These are phyloP conservation scores for Toxotes chatareus DNA, from an alignment of 2,113 vertebrate species.

Conservation along the genomic window DNA sequence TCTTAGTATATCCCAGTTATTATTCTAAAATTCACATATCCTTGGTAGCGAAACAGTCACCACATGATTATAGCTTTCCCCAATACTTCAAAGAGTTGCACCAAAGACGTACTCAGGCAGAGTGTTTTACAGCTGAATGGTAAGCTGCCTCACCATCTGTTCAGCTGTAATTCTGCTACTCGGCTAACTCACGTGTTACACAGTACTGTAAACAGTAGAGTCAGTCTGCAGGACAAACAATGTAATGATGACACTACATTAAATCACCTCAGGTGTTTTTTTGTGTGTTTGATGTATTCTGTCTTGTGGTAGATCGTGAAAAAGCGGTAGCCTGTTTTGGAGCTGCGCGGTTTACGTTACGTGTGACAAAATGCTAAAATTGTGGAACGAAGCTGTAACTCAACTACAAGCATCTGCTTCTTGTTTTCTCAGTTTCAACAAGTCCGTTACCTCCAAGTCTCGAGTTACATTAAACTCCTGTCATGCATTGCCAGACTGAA, in stretches of 20 bases:
- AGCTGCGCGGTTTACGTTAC: background rate
- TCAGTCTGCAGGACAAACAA: constrained; percentile 28
- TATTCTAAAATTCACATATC: constrained; percentile 32
- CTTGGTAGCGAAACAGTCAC: background rate
- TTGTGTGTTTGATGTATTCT: constrained; percentile 1
- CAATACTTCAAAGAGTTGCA: constrained; percentile 26
- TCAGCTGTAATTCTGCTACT: constrained; percentile 34
- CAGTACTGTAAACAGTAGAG: constrained; percentile 37
- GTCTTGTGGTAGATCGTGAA: constrained; percentile 1
- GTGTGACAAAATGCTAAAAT: constrained; percentile 13
- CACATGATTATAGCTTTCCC: background rate
- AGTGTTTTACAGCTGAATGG: constrained; percentile 41
- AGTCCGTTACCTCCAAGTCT: constrained; percentile 17
- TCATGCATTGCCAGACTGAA: background rate
- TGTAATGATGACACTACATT: background rate
- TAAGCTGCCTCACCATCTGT: constrained; percentile 60
- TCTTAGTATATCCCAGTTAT: constrained; percentile 23
- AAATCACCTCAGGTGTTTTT: constrained; percentile 9
- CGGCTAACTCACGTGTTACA: constrained; percentile 21
- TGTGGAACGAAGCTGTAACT: constrained; percentile 25
- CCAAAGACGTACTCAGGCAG: constrained; percentile 2
- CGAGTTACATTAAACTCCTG: background rate
- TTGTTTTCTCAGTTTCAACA: constrained; percentile 30
- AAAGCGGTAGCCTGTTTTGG: background rate
- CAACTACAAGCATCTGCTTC: constrained; percentile 24